Conservation (phyloP, 2,113 vertebrate species). For the Muscicapa adusta region DNA sequence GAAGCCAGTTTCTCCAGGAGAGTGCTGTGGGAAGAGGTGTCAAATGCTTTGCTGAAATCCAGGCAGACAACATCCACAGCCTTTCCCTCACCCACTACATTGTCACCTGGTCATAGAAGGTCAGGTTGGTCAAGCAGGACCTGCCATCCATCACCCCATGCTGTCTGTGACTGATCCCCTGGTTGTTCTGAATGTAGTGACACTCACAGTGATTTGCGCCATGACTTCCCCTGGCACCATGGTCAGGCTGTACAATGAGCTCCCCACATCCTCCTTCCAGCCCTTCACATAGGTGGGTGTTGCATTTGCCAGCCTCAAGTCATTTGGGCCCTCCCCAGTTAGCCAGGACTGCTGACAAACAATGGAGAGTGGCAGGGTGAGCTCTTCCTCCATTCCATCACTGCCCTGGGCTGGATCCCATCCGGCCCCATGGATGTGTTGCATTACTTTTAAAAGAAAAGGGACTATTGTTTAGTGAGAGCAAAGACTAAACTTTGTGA, state of each 20-base stretch:
- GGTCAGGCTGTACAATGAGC: neutral
- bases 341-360: neutral
- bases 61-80: neutral
- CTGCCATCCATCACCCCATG: neutral
- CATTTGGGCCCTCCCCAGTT: neutral
- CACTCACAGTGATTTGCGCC: neutral
- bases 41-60: neutral
- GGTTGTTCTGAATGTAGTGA: neutral
- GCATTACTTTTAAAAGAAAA: neutral
- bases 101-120: neutral
- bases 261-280: neutral
- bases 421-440: neutral
- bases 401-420: neutral
- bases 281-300: neutral
- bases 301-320: neutral
- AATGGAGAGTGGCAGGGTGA: neutral
- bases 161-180: neutral
- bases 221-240: neutral
- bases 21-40: neutral
- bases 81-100: neutral
- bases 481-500: neutral
- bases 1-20: neutral
- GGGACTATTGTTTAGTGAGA: neutral
- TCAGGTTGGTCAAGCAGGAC: neutral
- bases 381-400: neutral